These are phyloP conservation scores for Odontesthes bonariensis DNA, from an alignment of 2,113 vertebrate genomes.

Conservation along the genomic window DNA sequence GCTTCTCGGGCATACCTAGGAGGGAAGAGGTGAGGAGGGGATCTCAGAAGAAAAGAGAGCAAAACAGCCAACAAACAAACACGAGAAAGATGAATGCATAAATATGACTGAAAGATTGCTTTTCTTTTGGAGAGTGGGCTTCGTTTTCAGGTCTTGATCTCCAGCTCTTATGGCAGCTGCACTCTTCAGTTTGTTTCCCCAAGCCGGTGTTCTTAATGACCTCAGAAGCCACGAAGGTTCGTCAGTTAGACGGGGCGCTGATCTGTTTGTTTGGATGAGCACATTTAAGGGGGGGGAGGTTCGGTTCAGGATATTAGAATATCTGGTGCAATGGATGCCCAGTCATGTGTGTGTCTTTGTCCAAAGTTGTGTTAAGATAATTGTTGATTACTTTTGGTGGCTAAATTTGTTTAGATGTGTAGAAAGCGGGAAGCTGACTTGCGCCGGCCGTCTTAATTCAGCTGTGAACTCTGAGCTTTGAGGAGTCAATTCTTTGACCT, in stretches of 20 bases:
- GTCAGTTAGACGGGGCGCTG: constrained; percentile 22
- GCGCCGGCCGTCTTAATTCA: neutral
- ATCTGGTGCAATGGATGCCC: neutral
- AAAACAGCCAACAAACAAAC: constrained; percentile 26
- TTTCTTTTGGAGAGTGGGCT: constrained; percentile 8
- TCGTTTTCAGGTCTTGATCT: constrained; percentile 17
- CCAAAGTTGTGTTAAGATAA: constrained; percentile 10
- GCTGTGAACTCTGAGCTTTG: neutral
- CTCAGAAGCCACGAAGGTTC: constrained; percentile 14
- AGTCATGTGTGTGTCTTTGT: constrained; percentile 13
- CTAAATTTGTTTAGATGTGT: constrained; percentile 10
- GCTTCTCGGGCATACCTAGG: constrained; percentile 41
- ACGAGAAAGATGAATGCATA: neutral
- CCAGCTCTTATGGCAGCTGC: constrained; percentile 20
- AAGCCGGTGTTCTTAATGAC: constrained; percentile 26
- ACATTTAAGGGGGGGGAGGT: constrained; percentile 69
- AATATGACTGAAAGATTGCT: constrained; percentile 18
- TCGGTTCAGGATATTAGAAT: too few relatives aligned
- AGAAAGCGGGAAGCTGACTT: neutral
- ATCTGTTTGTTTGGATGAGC: constrained; percentile 52
- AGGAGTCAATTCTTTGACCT: neutral
- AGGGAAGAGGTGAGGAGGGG: constrained; percentile 34
- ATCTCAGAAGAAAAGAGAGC: constrained; percentile 9
- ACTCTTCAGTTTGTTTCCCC: constrained; percentile 11
- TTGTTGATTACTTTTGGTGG: neutral